phyloP scores from a whole-genome alignment of 2,797 vertebrate genomes.

The Enteromius anoplus region DNA sequence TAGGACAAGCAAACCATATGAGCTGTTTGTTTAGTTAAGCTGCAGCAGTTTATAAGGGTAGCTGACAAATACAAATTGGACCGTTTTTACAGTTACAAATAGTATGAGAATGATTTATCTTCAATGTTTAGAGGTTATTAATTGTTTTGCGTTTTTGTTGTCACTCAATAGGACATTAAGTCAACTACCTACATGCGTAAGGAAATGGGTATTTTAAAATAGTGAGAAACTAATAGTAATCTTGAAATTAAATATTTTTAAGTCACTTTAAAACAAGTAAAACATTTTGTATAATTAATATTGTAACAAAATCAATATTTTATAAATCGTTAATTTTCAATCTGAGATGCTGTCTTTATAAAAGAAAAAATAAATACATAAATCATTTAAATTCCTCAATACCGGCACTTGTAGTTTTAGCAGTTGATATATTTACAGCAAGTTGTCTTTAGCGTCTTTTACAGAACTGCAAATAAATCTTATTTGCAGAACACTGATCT shows the following conservation, averaged over 20 bases:
- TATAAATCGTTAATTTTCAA: not conserved
- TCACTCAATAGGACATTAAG: too few species aligned
- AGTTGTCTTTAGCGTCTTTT: constrained; percentile 7
- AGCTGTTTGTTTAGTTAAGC: not conserved
- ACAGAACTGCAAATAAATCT: constrained; percentile 23
- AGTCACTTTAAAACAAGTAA: not conserved
- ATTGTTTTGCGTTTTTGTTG: too few species aligned
- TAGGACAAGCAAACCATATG: not conserved
- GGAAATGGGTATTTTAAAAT: not conserved
- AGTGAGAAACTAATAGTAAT: not conserved
- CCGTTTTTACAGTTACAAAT: too few species aligned
- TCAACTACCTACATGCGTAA: not conserved
- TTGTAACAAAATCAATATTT: not conserved
- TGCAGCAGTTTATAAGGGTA: too few species aligned
- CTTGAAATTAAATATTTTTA: not conserved
- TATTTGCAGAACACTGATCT: constrained; percentile 14
- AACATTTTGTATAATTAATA: not conserved
- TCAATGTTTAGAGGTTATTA: too few species aligned
- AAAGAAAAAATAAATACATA: too few species aligned
- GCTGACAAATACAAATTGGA: too few species aligned
- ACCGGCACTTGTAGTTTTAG: not conserved
- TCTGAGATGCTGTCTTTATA: not conserved
- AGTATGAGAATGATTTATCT: too few species aligned
- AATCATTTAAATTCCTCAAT: not conserved
- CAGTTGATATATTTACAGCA: not conserved